A percentile compares a stretch with the other conserved stretches of the same genome.
Evolutionary conservation across 92 coral and sea anemone species (phyloP).

Genomic region (Epizoanthus fatuus): DNA sequence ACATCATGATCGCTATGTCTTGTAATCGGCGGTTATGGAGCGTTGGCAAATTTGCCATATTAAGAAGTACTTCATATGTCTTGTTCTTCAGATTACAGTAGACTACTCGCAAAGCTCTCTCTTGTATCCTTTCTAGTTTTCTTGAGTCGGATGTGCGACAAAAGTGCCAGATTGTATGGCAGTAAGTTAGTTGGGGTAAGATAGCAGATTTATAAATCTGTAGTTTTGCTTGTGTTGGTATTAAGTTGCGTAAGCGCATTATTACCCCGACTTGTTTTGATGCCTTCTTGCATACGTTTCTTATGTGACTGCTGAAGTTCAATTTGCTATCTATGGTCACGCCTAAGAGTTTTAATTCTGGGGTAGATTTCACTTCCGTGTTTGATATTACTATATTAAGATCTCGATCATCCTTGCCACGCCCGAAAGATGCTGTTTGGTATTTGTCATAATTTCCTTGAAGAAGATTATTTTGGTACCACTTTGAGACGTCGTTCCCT

Average conservation of each 20-base stretch:
- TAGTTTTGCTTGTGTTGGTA: background rate
- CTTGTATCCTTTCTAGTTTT: too few species aligned
- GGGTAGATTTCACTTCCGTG: background rate
- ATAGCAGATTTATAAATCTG: background rate
- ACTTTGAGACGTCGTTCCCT: slow-evolving; percentile 11
- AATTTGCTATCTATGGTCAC: slow-evolving; percentile 14
- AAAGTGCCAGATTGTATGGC: too few species aligned
- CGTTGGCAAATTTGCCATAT: too few species aligned
- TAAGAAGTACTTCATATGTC: too few species aligned
- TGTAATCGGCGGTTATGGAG: too few species aligned
- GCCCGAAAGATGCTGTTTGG: background rate
- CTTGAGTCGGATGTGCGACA: too few species aligned
- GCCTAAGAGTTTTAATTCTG: slow-evolving; percentile 2
- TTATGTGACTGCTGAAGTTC: slow-evolving; percentile 5
- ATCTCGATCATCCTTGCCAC: slow-evolving; percentile 12
- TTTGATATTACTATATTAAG: background rate
- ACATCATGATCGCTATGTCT: too few species aligned
- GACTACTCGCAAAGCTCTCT: too few species aligned
- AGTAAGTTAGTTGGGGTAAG: too few species aligned
- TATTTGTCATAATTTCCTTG: slow-evolving; percentile 33
- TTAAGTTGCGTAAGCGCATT: background rate
- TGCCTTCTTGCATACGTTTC: slow-evolving; percentile 27
- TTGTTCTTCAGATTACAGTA: too few species aligned
- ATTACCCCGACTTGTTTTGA: slow-evolving; percentile 10
- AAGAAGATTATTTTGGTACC: slow-evolving; percentile 16